These are phyloP conservation scores for Rhodinocichla rosea DNA, from an alignment of 2,113 vertebrate species.

Conservation along the genomic window DNA sequence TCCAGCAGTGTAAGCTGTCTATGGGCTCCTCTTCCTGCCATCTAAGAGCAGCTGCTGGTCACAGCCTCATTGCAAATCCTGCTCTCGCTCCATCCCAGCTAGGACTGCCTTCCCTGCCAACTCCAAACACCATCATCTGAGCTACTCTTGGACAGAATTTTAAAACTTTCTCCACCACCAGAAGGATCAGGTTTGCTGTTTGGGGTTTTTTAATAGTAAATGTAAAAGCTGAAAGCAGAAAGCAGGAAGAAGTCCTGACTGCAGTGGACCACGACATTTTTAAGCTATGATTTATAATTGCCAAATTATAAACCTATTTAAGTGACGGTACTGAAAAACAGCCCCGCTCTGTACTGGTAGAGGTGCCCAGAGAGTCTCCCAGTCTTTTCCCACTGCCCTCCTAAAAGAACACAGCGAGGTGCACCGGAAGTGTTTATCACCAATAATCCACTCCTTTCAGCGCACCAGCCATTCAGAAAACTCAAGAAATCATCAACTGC, in stretches of 20 bases:
- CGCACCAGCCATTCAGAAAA: background rate
- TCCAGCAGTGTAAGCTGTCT: background rate
- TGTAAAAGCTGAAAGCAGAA: background rate
- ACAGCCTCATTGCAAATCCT: background rate
- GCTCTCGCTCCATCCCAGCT: background rate
- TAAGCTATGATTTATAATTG: background rate
- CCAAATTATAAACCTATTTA: background rate
- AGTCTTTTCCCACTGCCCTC: background rate
- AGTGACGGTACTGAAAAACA: background rate
- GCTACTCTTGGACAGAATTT: background rate
- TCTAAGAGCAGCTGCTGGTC: background rate
- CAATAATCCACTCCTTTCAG: background rate
- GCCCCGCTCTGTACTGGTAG: background rate
- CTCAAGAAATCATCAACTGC: background rate
- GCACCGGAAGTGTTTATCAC: background rate
- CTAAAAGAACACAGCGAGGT: background rate
- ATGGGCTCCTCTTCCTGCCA: background rate
- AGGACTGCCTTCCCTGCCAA: background rate
- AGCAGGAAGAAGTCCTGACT: background rate
- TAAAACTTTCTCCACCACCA: background rate
- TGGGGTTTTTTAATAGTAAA: background rate
- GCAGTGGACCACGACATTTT: background rate
- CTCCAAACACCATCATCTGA: background rate
- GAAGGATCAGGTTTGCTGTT: background rate
- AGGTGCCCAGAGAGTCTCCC: background rate